A percentile compares a stretch with the other conserved stretches of the same genome.
Evolutionary conservation across 1,140 invertebrate genomes (phyloP).

Genomic region (Popillia japonica): DNA sequence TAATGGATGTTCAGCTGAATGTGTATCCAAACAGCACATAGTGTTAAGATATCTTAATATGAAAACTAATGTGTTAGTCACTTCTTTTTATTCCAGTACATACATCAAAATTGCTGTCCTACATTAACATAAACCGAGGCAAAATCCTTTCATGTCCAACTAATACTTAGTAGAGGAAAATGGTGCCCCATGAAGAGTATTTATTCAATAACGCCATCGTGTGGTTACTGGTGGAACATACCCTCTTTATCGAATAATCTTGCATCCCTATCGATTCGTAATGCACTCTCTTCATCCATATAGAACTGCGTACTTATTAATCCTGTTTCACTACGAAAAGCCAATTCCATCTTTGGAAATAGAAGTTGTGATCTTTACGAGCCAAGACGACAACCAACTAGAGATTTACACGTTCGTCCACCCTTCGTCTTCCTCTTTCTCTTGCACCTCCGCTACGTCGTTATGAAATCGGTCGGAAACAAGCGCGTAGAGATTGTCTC

Average conservation of each 20-base stretch:
- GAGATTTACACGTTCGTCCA: conserved; percentile 34
- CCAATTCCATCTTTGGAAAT: conserved; percentile 24
- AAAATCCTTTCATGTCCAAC: too few relatives aligned
- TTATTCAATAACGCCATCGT: too few relatives aligned
- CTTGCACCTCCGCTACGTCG: conserved; percentile 26
- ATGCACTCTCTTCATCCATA: neutral
- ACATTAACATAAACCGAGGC: too few relatives aligned
- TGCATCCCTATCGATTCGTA: neutral
- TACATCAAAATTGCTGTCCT: too few relatives aligned
- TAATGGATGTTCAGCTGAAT: too few relatives aligned
- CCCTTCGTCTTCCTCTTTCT: conserved; percentile 27
- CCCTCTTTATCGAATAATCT: neutral
- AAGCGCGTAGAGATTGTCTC: conserved; percentile 25
- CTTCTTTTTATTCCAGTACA: too few relatives aligned
- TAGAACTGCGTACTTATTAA: neutral
- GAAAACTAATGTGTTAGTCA: too few relatives aligned
- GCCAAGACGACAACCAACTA: conserved; percentile 22
- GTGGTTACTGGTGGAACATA: too few relatives aligned
- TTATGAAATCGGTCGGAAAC: conserved; percentile 27
- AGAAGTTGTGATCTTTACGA: conserved; percentile 21
- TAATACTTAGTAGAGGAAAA: too few relatives aligned
- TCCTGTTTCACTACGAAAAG: neutral
- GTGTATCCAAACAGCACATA: too few relatives aligned
- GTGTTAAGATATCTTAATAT: too few relatives aligned
- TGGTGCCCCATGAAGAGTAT: too few relatives aligned